Percentiles rank a stretch among this genome's conserved stretches.
Conservation (phyloP, 1,140 invertebrate species). For the Philopotamus ludificatus region DNA sequence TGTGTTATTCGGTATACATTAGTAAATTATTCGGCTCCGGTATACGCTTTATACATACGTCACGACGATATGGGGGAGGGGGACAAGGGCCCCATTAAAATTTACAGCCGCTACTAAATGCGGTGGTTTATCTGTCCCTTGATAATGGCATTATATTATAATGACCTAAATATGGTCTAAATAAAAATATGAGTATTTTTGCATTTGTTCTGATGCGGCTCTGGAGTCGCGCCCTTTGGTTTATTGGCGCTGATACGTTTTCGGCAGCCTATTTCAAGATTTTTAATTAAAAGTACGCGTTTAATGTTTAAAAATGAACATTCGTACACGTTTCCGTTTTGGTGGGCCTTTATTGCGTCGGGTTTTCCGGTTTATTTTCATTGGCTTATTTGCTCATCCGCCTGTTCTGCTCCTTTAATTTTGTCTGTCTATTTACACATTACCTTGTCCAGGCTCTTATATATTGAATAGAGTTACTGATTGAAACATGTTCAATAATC, state of each 20-base stretch:
- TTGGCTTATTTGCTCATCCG: not conserved
- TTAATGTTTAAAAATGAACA: too few species aligned
- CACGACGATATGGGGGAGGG: too few species aligned
- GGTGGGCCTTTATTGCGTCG: too few species aligned
- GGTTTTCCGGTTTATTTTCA: not conserved
- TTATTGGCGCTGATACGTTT: not conserved
- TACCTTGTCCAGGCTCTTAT: not conserved
- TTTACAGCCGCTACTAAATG: not conserved
- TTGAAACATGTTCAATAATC: too few species aligned
- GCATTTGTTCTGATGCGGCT: not conserved
- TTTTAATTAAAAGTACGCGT: too few species aligned
- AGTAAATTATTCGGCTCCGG: too few species aligned
- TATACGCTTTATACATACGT: too few species aligned
- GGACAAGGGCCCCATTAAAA: not conserved
- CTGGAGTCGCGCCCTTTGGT: not conserved
- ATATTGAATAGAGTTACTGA: not conserved
- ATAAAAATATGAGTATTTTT: slow-evolving; percentile 6
- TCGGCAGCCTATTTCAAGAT: too few species aligned
- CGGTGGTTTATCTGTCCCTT: not conserved
- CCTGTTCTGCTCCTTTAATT: not conserved
- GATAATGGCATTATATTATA: not conserved
- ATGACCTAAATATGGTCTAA: not conserved
- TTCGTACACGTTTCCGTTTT: too few species aligned
- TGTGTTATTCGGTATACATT: not conserved
- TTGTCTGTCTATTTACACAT: not conserved